phyloP scores from a whole-genome alignment of 2,888 invertebrate species.

The Tenodera sinensis region DNA sequence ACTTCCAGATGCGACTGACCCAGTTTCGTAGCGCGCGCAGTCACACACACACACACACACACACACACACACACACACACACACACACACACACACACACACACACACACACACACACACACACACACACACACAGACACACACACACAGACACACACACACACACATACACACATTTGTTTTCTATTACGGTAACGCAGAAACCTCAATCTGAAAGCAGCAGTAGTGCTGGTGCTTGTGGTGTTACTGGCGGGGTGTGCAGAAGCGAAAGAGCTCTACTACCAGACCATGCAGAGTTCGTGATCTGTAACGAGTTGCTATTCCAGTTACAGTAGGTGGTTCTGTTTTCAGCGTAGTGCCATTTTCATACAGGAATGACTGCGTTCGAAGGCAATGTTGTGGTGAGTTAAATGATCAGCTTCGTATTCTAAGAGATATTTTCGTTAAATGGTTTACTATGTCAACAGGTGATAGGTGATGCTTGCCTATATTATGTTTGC shows the following conservation, averaged over 20 bases:
- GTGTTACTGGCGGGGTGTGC: too few relatives aligned
- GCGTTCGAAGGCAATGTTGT: background rate
- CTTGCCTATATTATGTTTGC: too few relatives aligned
- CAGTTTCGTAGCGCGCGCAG: background rate
- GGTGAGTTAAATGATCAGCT: background rate
- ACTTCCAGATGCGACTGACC: slow-evolving; percentile 1
- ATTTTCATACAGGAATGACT: background rate
- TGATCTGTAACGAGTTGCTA: background rate
- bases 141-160: too few relatives aligned
- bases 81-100: too few relatives aligned
- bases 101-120: too few relatives aligned
- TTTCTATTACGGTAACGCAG: background rate
- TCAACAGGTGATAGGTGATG: too few relatives aligned
- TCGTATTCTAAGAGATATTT: too few relatives aligned
- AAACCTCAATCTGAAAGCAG: background rate
- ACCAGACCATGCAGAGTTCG: background rate
- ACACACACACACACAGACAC: background rate
- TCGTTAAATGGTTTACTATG: too few relatives aligned
- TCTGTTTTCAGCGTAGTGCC: background rate
- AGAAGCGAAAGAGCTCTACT: background rate
- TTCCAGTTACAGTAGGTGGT: background rate
- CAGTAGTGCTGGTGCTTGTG: background rate
- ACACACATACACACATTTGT: background rate
- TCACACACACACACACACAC: too few relatives aligned
- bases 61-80: too few relatives aligned